Conservation (phyloP, 2,113 vertebrate species). For the Picathartes gymnocephalus region DNA sequence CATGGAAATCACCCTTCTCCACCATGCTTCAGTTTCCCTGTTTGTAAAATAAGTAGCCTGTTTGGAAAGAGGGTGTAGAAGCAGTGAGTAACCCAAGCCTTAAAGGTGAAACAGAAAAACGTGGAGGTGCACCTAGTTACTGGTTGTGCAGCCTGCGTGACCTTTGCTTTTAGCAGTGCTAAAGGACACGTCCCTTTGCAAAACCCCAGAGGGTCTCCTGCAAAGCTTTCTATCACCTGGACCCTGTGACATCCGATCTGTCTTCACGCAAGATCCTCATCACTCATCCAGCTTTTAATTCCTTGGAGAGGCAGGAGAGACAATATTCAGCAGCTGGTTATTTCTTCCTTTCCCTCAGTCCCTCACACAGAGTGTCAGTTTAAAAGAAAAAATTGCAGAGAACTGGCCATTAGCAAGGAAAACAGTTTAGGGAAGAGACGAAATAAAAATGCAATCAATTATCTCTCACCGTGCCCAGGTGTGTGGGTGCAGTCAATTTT, state of each 20-base stretch:
- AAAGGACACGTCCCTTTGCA: neutral
- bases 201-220: neutral
- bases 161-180: neutral
- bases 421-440: slow-evolving; percentile 58
- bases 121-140: neutral
- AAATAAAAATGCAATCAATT: slow-evolving; percentile 49
- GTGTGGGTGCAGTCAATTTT: slow-evolving; percentile 62
- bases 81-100: neutral
- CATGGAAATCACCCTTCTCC: neutral
- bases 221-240: neutral
- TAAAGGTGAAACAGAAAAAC: neutral
- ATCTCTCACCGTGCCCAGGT: slow-evolving; percentile 41
- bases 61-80: neutral
- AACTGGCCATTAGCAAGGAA: slow-evolving; percentile 62
- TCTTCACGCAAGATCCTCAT: neutral
- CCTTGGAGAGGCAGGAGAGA: slow-evolving; percentile 24
- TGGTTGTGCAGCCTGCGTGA: neutral
- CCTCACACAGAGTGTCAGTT: slow-evolving; percentile 20
- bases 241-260: neutral
- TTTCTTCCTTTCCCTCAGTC: slow-evolving; percentile 37
- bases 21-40: neutral
- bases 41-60: neutral
- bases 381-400: slow-evolving; percentile 29
- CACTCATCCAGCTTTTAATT: slow-evolving; percentile 20
- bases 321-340: slow-evolving; percentile 49